Conservation (phyloP, 2,797 vertebrate species). For the Sitta carolinensis region DNA sequence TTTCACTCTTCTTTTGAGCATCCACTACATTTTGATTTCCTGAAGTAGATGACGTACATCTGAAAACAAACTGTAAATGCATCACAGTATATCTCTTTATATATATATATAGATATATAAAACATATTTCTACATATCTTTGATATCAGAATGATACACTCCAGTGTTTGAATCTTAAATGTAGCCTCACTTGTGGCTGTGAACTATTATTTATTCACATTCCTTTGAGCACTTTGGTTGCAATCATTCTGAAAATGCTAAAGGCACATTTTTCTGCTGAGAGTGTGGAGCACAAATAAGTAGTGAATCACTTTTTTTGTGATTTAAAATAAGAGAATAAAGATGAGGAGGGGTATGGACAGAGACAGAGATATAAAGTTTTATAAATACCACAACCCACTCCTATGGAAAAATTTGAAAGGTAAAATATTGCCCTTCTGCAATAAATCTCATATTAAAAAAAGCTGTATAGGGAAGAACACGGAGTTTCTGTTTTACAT, state of each 20-base stretch:
- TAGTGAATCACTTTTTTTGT: slow-evolving; percentile 14
- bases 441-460: background rate
- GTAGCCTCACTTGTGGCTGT: background rate
- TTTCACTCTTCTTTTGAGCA: slow-evolving; percentile 52
- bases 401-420: background rate
- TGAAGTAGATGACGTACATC: background rate
- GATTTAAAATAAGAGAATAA: background rate
- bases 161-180: background rate
- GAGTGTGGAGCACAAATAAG: slow-evolving; percentile 19
- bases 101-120: background rate
- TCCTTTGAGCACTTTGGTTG: slow-evolving; percentile 7
- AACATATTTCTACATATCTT: background rate
- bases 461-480: background rate
- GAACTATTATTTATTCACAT: slow-evolving; percentile 41
- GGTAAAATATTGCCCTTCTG: background rate
- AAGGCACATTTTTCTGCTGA: slow-evolving; percentile 50
- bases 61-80: slow-evolving; percentile 34
- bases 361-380: background rate
- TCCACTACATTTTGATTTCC: slow-evolving; percentile 53
- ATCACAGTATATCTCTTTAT: background rate
- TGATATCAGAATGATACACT: background rate
- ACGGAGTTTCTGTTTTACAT: background rate
- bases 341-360: background rate
- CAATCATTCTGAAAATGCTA: slow-evolving; percentile 46
- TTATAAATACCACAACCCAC: background rate